A percentile compares a stretch with the other conserved stretches of the same genome.
Evolutionary conservation across 2,888 invertebrate genomes (phyloP).

Genomic region (Diarsia rubi): DNA sequence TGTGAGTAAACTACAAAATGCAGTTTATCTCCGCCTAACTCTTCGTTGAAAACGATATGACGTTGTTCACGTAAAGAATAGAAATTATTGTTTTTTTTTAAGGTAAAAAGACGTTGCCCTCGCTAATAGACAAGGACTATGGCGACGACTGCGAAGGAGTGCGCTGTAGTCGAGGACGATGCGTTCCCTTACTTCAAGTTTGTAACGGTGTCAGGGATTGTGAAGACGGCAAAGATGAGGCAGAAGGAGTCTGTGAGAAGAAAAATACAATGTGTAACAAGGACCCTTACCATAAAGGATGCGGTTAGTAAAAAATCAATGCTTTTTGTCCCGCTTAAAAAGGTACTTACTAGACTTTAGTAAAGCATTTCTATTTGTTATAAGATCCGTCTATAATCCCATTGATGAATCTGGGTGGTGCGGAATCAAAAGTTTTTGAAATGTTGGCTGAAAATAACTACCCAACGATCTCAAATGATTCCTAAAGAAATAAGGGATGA

Average conservation of each 20-base stretch:
- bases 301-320: constrained; percentile 74
- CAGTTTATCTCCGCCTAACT: too few species aligned
- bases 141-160: constrained; percentile 89
- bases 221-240: constrained; percentile 93
- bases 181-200: constrained; percentile 90
- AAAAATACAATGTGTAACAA: constrained; percentile 75
- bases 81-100: background rate
- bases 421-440: background rate
- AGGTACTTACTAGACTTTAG: background rate
- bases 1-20: too few species aligned
- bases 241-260: constrained; percentile 83
- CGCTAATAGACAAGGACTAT: constrained; percentile 32
- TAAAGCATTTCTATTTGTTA: background rate
- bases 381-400: background rate
- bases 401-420: background rate
- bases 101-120: constrained; percentile 60
- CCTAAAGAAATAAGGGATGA: background rate
- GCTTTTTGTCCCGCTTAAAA: background rate
- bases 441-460: background rate
- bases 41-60: too few species aligned
- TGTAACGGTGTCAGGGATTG: constrained; percentile 94
- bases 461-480: background rate
- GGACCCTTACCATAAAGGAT: constrained; percentile 81
- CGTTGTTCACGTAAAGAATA: background rate
- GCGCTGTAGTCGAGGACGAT: constrained; percentile 93